Base-by-base conservation (phyloP, 2,888 invertebrate genomes). In the Diabrotica balteata region DNA sequence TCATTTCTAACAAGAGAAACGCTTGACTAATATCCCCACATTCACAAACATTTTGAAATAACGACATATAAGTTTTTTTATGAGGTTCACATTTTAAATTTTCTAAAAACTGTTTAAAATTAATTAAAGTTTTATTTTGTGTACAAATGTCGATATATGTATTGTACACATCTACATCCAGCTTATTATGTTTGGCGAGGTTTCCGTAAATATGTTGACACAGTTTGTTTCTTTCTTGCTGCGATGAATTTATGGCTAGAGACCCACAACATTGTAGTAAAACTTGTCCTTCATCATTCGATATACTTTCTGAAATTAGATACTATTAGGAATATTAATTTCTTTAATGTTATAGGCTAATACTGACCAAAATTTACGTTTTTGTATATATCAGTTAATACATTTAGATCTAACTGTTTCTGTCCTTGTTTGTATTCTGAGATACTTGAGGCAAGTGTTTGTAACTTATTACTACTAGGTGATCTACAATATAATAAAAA, bases 261-360 rank as follows among this genome's bases (percentile, higher is more conserved):
- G 88, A 86, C 43, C 87, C 86, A 79, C 89, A 90, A 68, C 87
- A 87, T 63, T 84, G 82, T 1, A 91, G 82, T 17, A 91, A 75
- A 7, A 86, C 77, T 44, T 86, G 68, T 0, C 85, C 83, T 74
- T 87, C 86, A 64, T 85, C 85, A 70, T 83, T 84, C 11, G 84
- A 84, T 17, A 79, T 63, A 51, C 72, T 71, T 67, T 70, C 81
- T 81, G 62, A 63, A 79, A 78, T 42, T 52, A 61, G 66, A 59
- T 32, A 47, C 47, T 47, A 59, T 59, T 49, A 9, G 7, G 49
- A 47, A 10, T 59, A 11, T 32, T 49, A 45, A 22, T 7, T 58
- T 45, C 8, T n/a, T 7, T 44, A 9, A 46, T 45, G 17, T 17
- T 17, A 17, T 51, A 50, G 7, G 11, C 10, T 47, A 55, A 8